Base-by-base conservation (phyloP, 2,888 invertebrate species). In the Conistra vaccinii region DNA sequence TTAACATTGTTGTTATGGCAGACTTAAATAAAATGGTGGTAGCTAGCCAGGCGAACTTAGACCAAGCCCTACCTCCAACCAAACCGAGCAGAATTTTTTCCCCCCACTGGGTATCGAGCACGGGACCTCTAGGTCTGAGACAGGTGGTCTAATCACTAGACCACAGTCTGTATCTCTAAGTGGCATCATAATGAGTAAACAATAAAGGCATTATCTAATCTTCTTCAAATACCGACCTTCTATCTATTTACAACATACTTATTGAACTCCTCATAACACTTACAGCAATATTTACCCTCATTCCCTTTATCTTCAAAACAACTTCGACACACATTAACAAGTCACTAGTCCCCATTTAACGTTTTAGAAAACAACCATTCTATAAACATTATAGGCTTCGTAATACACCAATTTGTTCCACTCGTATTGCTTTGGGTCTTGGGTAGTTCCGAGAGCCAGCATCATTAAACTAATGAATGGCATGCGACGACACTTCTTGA, bases 351-450 rank as follows among this genome's bases (percentile, higher is more conserved):
- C 23, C 75, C 68, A 78, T 82, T 73, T 32, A 87, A 61, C 69
- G 70, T 68, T 73, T 65, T 70, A 75, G 74, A 81, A 86, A 87
- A 81, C 70, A 80, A 81, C 77, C 77, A 75, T 81, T 86, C 80
- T 67, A 74, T 78, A 80, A 62, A 79, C 76, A 76, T 85, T 86
- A 83, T 81, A 70, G 78, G 81, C 73, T 81, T 69, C 65, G 63
- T 87, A 89, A 87, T 85, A 76, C 81, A 81, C 75, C 85, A 86
- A 89, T 91, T 91, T 85, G 90, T 89, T 89, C 83, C 85, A 83
- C 87, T 87, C 89, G 88, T 89, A 85, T 91, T 91, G 85, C 75
- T 71, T 81, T 78, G 48, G 79, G 80, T 78, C 84, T 85, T 73
- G 48, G 83, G 79, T 78, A 81, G 81, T 78, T 81, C 69, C 62